phyloP scores from a whole-genome alignment of 2,888 invertebrate genomes.

The Syrista parreyssii region DNA sequence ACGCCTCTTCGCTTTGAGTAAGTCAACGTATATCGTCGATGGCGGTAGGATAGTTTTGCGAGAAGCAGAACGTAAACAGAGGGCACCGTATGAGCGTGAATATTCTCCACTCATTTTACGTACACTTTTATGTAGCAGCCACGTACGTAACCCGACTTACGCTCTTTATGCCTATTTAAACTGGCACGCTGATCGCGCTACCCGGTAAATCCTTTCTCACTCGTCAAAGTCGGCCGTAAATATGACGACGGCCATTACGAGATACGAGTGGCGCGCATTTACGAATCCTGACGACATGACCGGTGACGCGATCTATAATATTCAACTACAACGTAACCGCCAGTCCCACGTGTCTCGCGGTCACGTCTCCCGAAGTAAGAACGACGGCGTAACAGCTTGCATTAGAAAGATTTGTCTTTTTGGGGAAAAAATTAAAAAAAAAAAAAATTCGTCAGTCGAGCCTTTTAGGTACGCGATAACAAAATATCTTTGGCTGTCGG shows the following conservation, averaged over 20 bases:
- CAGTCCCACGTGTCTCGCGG: not conserved
- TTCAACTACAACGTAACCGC: not conserved
- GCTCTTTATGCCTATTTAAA: not conserved
- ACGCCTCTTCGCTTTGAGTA: too few relatives aligned
- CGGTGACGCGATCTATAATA: not conserved
- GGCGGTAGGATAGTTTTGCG: too few relatives aligned
- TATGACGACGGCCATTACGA: not conserved
- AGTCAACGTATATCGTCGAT: too few relatives aligned
- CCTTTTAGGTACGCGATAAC: too few relatives aligned
- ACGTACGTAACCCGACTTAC: not conserved
- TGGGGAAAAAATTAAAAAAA: too few relatives aligned
- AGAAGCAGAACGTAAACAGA: too few relatives aligned
- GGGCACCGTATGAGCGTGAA: too few relatives aligned
- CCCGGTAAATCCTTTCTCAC: not conserved
- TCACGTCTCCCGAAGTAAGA: not conserved
- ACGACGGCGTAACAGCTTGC: not conserved
- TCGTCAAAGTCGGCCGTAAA: not conserved
- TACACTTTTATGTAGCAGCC: not conserved
- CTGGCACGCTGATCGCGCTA: not conserved
- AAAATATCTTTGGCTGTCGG: too few relatives aligned
- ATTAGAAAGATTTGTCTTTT: not conserved
- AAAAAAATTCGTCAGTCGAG: too few relatives aligned
- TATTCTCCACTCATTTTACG: not conserved
- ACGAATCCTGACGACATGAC: not conserved
- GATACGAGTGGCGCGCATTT: not conserved